Evolutionary conservation across 2,113 vertebrate genomes (phyloP).

Genomic region (Ginglymostoma cirratum): DNA sequence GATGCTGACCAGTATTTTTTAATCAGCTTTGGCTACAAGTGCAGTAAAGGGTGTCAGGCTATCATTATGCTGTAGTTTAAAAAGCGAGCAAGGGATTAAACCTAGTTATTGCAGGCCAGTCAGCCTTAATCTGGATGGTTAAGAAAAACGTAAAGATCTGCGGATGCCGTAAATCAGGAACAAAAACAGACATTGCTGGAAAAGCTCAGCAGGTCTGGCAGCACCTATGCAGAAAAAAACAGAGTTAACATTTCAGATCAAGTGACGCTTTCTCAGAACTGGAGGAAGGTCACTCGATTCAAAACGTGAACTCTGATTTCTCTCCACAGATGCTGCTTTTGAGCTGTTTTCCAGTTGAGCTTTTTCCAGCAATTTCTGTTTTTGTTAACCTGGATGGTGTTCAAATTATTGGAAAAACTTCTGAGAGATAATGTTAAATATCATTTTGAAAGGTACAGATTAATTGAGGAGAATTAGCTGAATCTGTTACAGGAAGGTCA

Average conservation of each 20-base stretch:
- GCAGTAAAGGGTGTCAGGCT: neutral
- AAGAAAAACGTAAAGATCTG: too few species aligned
- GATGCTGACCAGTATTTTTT: neutral
- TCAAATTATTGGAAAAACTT: neutral
- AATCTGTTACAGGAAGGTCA: neutral
- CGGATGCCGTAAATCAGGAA: too few species aligned
- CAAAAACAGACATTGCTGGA: too few species aligned
- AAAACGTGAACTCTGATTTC: too few species aligned
- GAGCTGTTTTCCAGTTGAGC: too few species aligned
- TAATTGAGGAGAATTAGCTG: neutral
- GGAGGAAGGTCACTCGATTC: too few species aligned
- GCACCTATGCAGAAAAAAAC: too few species aligned
- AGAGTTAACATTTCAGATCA: too few species aligned
- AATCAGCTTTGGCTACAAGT: neutral
- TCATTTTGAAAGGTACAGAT: neutral
- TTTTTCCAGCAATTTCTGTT: too few species aligned
- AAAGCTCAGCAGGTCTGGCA: too few species aligned
- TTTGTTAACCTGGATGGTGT: neutral
- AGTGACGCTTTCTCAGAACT: too few species aligned
- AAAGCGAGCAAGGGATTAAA: neutral
- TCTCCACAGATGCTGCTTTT: too few species aligned
- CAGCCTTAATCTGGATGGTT: neutral
- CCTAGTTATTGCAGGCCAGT: neutral
- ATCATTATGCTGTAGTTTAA: neutral
- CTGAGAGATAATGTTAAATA: neutral